Base-by-base conservation (phyloP, 2,113 vertebrate genomes). In the Tylochromis polylepis region DNA sequence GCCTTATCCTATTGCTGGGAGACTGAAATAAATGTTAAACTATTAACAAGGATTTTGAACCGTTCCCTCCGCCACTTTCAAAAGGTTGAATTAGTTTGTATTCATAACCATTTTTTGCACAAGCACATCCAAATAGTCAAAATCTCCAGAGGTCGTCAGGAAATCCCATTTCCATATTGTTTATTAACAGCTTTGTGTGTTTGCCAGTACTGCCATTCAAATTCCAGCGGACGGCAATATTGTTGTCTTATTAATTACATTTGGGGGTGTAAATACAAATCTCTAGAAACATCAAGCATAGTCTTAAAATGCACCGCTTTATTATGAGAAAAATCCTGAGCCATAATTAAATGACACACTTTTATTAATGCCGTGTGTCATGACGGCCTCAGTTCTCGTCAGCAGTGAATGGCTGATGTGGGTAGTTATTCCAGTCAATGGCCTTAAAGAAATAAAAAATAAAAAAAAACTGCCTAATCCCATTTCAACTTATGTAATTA, bases 211-310 rank as follows among this genome's bases (percentile, higher is more conserved):
- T 43, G 70, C 78, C 31, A 27, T 82, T 86, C 4, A 5, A 24
- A 84, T 84, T 83, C 31, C 87, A 92, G 87, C 87, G 43, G 70
- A 67, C 59, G 5, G 81, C 65, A 34, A 89, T 92, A 91, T 90
- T 87, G 87, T 93, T 93, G 93, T 92, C 93, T 93, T 94, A 93
- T 94, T 95, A 95, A 95, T 95, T 94, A 94, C 82, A 81, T 92
- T 86, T 34, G 46, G 87, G 90, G 85, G 84, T 31, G 79, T 82
- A 81, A 83, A 85, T 87, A 90, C 89, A 94, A 92, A 90, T 92
- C 92, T 94, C 91, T 83, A 77, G 94, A 85, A 86, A 82, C 83
- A 20, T 78, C 90, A 65, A 81, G 72, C 82, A 24, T 53, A 27
- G 29, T 81, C 79, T 85, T 92, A 75, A 89, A 87, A 91, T 10